Percentiles rank a stretch among this genome's conserved stretches.
These are phyloP conservation scores for Brachionus calyciflorus DNA, from an alignment of 1,140 invertebrate genomes.

Conservation along the genomic window DNA sequence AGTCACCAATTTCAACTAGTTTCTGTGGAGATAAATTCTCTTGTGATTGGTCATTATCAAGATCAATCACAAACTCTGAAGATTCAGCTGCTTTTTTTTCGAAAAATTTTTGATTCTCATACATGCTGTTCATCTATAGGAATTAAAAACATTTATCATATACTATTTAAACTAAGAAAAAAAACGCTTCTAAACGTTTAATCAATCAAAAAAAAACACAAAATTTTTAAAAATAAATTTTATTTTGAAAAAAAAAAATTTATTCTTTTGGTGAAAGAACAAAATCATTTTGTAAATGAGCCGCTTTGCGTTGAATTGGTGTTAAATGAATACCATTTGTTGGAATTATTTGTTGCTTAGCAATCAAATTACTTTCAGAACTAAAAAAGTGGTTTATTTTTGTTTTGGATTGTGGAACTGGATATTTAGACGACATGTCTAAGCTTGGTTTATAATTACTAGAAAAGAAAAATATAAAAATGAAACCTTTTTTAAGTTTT, in stretches of 20 bases:
- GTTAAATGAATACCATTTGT: background rate
- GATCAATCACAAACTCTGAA: conserved; percentile 20
- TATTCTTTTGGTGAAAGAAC: conserved; percentile 18
- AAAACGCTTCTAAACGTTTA: conserved; percentile 17
- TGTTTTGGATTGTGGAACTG: too few relatives aligned
- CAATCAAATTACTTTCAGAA: background rate
- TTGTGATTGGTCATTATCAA: conserved; percentile 33
- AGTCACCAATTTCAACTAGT: background rate
- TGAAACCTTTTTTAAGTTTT: too few relatives aligned
- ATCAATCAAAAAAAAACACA: background rate
- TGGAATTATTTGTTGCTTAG: background rate
- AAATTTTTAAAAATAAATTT: background rate
- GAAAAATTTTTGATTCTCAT: conserved; percentile 34
- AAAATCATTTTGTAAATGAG: conserved; percentile 21
- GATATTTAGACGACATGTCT: too few relatives aligned
- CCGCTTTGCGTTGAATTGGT: background rate
- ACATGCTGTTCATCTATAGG: conserved; percentile 19
- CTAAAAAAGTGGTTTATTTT: too few relatives aligned
- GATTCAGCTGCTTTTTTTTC: background rate
- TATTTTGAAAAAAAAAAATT: background rate
- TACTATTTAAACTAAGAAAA: background rate
- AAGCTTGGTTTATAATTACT: too few relatives aligned
- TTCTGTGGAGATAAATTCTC: too few relatives aligned
- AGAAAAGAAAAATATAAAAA: too few relatives aligned
- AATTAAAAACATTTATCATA: background rate